Evolutionary conservation across 2,888 invertebrate species (phyloP).

Genomic region (Agrilus cyanescens): DNA sequence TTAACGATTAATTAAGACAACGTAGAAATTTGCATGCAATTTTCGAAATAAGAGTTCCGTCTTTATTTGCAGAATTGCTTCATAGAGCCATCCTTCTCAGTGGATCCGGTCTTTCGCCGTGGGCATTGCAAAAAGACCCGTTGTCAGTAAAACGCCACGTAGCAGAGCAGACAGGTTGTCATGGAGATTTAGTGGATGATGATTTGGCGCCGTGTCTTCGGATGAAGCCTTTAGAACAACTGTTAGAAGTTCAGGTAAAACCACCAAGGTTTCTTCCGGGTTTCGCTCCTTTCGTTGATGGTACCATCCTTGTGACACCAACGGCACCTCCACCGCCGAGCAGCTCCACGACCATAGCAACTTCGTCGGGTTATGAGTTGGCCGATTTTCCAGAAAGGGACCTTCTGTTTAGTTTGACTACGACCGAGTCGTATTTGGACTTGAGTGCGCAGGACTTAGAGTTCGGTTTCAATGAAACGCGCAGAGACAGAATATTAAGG

Average conservation of each 20-base stretch:
- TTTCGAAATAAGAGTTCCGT: too few species aligned
- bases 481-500: constrained; percentile 74
- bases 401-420: constrained; percentile 74
- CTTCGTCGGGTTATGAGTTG: constrained; percentile 66
- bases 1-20: too few species aligned
- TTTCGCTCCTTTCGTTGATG: constrained; percentile 92
- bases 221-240: constrained; percentile 60
- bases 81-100: constrained; percentile 79
- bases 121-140: constrained; percentile 82
- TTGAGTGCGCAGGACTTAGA: constrained; percentile 74
- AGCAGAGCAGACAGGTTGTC: constrained; percentile 73
- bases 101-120: constrained; percentile 82
- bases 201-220: constrained; percentile 78
- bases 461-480: constrained; percentile 83
- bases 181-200: constrained; percentile 68
- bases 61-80: constrained; percentile 61
- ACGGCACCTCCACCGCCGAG: constrained; percentile 31
- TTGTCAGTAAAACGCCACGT: constrained; percentile 68
- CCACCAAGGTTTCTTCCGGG: constrained; percentile 76
- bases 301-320: constrained; percentile 67
- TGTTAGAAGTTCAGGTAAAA: constrained; percentile 63
- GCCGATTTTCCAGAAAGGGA: constrained; percentile 74
- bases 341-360: constrained; percentile 51
- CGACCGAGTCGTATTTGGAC: constrained; percentile 71
- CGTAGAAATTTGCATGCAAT: too few species aligned